Base-by-base conservation (phyloP, 1,140 invertebrate species). In the Varroa destructor region DNA sequence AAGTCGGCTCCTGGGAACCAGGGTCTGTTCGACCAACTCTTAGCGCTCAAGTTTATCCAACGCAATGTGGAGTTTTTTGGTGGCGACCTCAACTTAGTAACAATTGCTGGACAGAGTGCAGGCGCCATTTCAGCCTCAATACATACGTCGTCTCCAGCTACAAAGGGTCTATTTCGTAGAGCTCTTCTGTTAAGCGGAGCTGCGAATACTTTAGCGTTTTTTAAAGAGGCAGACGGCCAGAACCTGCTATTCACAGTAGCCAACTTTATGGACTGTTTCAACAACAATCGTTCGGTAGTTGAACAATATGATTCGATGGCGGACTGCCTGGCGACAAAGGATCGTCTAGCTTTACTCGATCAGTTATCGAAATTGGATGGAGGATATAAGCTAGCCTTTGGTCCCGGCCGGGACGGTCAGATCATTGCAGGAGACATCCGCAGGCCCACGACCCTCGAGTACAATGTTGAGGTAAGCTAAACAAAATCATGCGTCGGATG, bases 1-100 rank as follows among this genome's bases (percentile, higher is more conserved):
- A 82, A 82, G 8, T 78, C 80, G 5, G 87, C 86, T 0, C 89
- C 89, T 0, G 90, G 90, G n/a, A 92, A 93, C 76, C 91, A 92
- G 77, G 90, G 87, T 0, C 81, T 91, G 0, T 87, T 87, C 3
- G 90, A 93, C 76, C 85, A 92, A 25, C 77, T 90, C 5, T 83
- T 84, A 1, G 89, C 85, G 0, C 80, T 93, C 0, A 82, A 86
- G 70, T 93, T 90, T 90, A 84, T 92, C 0, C 83, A 89, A 57
- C 80, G 86, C 58, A 79, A 80, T 73, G 89, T 90, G 55, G 83
- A 85, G 61, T 83, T 89, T 78, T 93, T 93, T 76, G 89, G 90
- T 0, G 90, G 90, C 0, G 85, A 91, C 79, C 83, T 84, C 4
- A 56, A 75, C 5, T 72, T 71, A 56, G 74, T 78, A 74, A 61